Conservation (phyloP, 2,888 invertebrate species). For the Papilio gigon region DNA sequence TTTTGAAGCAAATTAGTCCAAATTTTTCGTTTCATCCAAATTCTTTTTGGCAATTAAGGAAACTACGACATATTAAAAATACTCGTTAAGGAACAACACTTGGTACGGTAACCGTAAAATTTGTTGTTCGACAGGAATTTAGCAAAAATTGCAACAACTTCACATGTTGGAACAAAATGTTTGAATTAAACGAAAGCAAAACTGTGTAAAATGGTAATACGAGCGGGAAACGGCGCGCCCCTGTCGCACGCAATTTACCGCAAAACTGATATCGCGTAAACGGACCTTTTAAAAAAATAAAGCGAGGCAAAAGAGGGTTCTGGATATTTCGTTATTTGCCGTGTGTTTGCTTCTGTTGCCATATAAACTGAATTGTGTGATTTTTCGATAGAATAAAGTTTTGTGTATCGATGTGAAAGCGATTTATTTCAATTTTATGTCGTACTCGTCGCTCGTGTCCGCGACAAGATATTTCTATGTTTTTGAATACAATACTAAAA, state of each 20-base stretch:
- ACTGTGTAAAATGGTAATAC: conserved; percentile 22
- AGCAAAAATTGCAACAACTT: background rate
- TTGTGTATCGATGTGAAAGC: background rate
- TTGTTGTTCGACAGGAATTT: background rate
- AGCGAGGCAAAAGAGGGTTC: conserved; percentile 16
- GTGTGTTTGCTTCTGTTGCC: conserved; percentile 1
- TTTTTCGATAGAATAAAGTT: conserved; percentile 3
- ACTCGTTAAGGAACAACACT: too few species aligned
- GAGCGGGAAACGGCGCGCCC: conserved; percentile 1
- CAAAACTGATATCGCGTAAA: conserved; percentile 34
- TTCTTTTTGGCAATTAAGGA: too few species aligned
- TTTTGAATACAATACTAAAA: background rate
- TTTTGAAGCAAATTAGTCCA: too few species aligned
- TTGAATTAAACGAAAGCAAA: conserved; percentile 24
- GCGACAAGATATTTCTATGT: background rate
- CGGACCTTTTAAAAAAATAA: conserved; percentile 33
- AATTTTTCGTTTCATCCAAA: too few species aligned
- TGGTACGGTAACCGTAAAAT: too few species aligned
- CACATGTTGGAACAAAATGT: background rate
- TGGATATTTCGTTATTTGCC: conserved; percentile 22
- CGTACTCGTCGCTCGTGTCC: background rate
- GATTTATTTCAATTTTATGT: background rate
- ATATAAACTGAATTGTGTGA: conserved; percentile 7
- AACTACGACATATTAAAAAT: too few species aligned
- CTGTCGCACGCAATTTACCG: conserved; percentile 28